phyloP scores from a whole-genome alignment of 2,888 invertebrate genomes.

The Drosophila paramelanica region DNA sequence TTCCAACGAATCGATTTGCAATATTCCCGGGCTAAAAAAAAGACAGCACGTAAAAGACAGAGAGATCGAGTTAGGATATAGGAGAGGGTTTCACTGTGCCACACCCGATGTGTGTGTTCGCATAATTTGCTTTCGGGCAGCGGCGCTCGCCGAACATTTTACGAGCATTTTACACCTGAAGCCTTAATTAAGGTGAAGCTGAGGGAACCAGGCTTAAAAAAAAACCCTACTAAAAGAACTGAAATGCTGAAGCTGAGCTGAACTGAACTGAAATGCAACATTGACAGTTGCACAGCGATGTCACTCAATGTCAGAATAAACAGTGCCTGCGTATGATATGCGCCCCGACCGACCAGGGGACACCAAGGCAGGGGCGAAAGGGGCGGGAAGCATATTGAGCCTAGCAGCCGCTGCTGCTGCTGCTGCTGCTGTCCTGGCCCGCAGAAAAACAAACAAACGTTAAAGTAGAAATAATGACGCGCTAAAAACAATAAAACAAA shows the following conservation, averaged over 20 bases:
- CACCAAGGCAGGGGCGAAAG: neutral
- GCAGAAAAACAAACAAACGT: constrained; percentile 63
- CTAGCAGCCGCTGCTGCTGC: constrained; percentile 26
- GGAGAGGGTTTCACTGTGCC: constrained; percentile 1
- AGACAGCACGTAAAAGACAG: neutral
- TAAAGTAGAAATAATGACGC: constrained; percentile 75
- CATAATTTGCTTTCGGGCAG: constrained; percentile 52
- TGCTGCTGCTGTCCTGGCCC: constrained; percentile 27
- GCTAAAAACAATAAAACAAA: constrained; percentile 76
- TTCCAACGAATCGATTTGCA: constrained; percentile 69
- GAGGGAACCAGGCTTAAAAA: constrained; percentile 8
- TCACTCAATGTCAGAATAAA: constrained; percentile 77
- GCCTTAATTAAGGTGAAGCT: constrained; percentile 71
- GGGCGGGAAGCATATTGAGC: constrained; percentile 4
- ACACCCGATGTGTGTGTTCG: constrained; percentile 56
- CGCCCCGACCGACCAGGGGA: neutral
- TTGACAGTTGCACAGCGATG: constrained; percentile 70
- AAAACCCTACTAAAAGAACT: constrained; percentile 22
- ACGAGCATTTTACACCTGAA: constrained; percentile 74
- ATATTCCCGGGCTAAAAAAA: constrained; percentile 11
- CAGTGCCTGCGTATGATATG: constrained; percentile 14
- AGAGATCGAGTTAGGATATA: neutral
- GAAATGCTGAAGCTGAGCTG: constrained; percentile 30
- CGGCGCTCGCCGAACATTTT: constrained; percentile 50
- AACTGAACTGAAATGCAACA: constrained; percentile 38